phyloP scores from a whole-genome alignment of 64 coral and sea anemone genomes.

The Pocillopora verrucosa region DNA sequence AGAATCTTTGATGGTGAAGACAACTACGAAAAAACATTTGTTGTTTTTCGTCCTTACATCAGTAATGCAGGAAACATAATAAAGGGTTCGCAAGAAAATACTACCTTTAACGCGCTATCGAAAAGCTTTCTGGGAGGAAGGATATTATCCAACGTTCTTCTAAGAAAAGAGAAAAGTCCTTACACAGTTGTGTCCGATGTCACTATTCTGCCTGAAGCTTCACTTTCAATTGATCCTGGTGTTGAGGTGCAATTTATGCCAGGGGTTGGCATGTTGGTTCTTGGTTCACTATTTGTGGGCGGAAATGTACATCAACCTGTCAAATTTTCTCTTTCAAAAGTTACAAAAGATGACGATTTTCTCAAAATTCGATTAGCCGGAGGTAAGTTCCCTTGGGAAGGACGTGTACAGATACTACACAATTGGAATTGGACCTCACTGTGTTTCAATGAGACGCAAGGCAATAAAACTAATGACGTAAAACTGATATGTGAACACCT shows the following conservation, averaged over 20 bases:
- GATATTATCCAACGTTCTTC: conserved; percentile 10
- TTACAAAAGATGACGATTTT: not conserved
- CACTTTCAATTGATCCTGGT: conserved; percentile 60
- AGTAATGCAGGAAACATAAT: not conserved
- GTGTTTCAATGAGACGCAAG: not conserved
- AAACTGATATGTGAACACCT: conserved; percentile 70
- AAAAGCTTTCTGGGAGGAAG: conserved; percentile 46
- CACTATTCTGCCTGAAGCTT: conserved; percentile 40
- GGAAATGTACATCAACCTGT: conserved; percentile 53
- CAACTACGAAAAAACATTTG: conserved; percentile 55
- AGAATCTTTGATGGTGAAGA: conserved; percentile 78
- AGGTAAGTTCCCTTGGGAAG: conserved; percentile 74
- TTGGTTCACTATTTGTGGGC: conserved; percentile 73
- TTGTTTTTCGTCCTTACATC: conserved; percentile 37
- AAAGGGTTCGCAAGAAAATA: not conserved
- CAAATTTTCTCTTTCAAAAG: conserved; percentile 30
- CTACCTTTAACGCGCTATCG: not conserved
- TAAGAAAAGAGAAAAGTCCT: conserved; percentile 44
- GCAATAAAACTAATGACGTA: not conserved
- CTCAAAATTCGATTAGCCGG: conserved; percentile 34
- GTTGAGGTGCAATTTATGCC: conserved; percentile 53
- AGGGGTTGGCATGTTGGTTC: conserved; percentile 63
- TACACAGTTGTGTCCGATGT: conserved; percentile 70
- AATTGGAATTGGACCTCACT: conserved; percentile 61
- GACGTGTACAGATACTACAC: conserved; percentile 38